Evolutionary conservation across 92 coral and sea anemone species (phyloP).

Genomic region (Scolanthus callimorphus): DNA sequence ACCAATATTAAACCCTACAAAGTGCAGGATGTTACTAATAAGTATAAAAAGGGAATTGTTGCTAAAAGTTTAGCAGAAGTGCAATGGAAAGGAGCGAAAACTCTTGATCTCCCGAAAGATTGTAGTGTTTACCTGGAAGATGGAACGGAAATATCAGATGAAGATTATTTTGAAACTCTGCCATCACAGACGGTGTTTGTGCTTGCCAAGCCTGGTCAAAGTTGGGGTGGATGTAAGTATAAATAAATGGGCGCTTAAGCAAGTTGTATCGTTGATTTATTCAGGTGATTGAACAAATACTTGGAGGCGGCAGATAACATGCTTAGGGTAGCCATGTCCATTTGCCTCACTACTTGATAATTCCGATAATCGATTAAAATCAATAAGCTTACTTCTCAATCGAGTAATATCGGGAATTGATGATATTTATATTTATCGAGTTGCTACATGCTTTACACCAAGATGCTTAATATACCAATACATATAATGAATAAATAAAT

Average conservation of each 20-base stretch:
- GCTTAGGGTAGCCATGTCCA: too few species aligned
- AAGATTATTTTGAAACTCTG: constrained; percentile 68
- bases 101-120: constrained; percentile 43
- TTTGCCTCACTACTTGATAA: too few species aligned
- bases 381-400: too few species aligned
- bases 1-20: constrained; percentile 70
- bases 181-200: constrained; percentile 85
- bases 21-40: constrained; percentile 69
- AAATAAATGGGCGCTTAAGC: not conserved
- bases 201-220: constrained; percentile 65
- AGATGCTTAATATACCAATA: too few species aligned
- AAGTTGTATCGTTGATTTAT: too few species aligned
- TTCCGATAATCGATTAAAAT: too few species aligned
- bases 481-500: too few species aligned
- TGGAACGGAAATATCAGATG: constrained; percentile 80
- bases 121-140: constrained; percentile 75
- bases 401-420: too few species aligned
- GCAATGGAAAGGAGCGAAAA: constrained; percentile 50
- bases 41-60: constrained; percentile 71
- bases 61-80: constrained; percentile 61
- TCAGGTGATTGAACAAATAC: too few species aligned
- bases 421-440: too few species aligned
- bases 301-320: too few species aligned
- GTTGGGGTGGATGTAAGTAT: constrained; percentile 81
- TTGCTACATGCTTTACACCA: too few species aligned